These are phyloP conservation scores for Vandiemenella viatica DNA, from an alignment of 2,888 invertebrate species.

Conservation along the genomic window DNA sequence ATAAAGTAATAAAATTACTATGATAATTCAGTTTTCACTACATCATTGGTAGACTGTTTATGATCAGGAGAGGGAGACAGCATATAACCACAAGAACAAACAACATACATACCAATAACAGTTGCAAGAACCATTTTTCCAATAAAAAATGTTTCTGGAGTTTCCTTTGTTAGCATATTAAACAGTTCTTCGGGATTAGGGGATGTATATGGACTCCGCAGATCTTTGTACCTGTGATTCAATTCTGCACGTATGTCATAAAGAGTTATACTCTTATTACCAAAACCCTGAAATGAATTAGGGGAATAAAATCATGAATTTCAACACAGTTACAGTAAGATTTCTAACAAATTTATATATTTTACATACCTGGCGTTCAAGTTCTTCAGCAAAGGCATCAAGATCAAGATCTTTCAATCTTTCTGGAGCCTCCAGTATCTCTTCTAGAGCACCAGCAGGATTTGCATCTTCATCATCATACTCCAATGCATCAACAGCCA, in stretches of 20 bases:
- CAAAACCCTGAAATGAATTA: slow-evolving; percentile 44
- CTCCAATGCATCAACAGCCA: slow-evolving; percentile 98
- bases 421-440: slow-evolving; percentile 90
- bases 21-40: too few relatives aligned
- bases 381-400: slow-evolving; percentile 95
- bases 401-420: slow-evolving; percentile 88
- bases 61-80: too few relatives aligned
- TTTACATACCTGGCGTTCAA: slow-evolving; percentile 59
- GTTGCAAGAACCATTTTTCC: slow-evolving; percentile 71
- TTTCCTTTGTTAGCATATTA: slow-evolving; percentile 90
- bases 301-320: slow-evolving; percentile 3
- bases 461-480: slow-evolving; percentile 95
- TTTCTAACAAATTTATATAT: neutral
- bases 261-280: slow-evolving; percentile 82
- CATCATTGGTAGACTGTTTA: too few relatives aligned
- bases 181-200: slow-evolving; percentile 79
- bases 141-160: slow-evolving; percentile 83
- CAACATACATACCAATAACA: slow-evolving; percentile 35
- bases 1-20: too few relatives aligned
- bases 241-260: slow-evolving; percentile 95
- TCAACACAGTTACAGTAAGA: neutral
- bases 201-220: slow-evolving; percentile 60
- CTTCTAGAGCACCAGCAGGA: slow-evolving; percentile 92
- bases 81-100: too few relatives aligned
- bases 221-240: slow-evolving; percentile 84